A percentile compares a stretch with the other conserved stretches of the same genome.
Conservation (phyloP, 2,113 vertebrate species). For the Ceratotherium simum region DNA sequence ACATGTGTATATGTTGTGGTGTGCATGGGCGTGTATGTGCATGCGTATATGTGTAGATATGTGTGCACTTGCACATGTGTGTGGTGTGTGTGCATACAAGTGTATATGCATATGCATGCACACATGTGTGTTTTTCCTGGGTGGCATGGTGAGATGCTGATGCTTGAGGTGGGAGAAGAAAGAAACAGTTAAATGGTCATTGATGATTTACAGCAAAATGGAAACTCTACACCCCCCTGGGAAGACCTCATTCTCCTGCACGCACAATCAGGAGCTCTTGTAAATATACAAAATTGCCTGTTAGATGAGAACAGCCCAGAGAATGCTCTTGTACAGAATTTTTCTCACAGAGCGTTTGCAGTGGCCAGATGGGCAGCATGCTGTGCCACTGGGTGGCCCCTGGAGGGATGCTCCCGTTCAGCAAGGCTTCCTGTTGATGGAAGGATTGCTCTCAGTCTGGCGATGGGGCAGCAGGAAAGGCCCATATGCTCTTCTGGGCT, state of each 20-base stretch:
- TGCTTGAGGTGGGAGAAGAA: neutral
- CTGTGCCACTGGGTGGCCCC: rapidly evolving
- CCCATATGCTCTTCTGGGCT: neutral
- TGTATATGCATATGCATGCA: neutral
- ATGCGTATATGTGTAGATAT: neutral
- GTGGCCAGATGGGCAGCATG: rapidly evolving
- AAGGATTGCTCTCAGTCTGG: neutral
- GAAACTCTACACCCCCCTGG: rapidly evolving
- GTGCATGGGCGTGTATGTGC: rapidly evolving
- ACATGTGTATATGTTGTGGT: no score
- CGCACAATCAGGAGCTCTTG: rapidly evolving
- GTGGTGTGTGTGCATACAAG: neutral
- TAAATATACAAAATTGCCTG: neutral
- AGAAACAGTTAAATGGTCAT: rapidly evolving
- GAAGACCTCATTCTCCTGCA: neutral
- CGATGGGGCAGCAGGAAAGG: neutral
- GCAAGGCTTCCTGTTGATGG: neutral
- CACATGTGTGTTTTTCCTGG: neutral
- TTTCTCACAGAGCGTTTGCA: rapidly evolving
- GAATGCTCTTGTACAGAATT: rapidly evolving
- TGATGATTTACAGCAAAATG: rapidly evolving
- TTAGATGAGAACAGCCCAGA: rapidly evolving
- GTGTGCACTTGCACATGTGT: neutral
- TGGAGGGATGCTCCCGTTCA: neutral
- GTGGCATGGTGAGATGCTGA: rapidly evolving